phyloP scores from a whole-genome alignment of 1,140 invertebrate species.

The Drosophila arizonae region DNA sequence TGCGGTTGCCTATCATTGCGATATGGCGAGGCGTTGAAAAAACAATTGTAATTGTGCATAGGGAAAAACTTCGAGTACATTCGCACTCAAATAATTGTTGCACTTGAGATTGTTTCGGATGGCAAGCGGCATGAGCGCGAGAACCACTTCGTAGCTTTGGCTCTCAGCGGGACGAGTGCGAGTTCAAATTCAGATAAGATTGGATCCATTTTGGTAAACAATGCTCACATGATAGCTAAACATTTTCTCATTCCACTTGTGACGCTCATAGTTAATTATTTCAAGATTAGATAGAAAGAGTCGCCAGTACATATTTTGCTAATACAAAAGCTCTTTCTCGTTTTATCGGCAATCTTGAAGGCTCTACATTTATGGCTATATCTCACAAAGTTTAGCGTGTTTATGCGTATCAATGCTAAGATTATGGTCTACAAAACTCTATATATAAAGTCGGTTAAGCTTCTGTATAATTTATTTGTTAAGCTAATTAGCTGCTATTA shows the following conservation, averaged over 20 bases:
- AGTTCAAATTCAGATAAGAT: background rate
- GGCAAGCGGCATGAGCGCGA: background rate
- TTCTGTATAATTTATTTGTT: background rate
- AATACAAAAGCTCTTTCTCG: background rate
- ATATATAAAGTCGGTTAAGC: background rate
- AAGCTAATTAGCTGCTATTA: background rate
- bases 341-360: background rate
- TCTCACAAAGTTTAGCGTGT: too few relatives aligned
- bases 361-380: background rate
- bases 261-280: background rate
- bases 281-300: background rate
- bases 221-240: background rate
- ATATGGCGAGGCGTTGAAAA: constrained; percentile 24
- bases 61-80: constrained; percentile 6
- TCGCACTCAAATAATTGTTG: constrained; percentile 16
- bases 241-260: background rate
- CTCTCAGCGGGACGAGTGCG: background rate
- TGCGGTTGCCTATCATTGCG: constrained; percentile 26
- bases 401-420: too few relatives aligned
- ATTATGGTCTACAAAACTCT: background rate
- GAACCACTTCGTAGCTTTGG: background rate
- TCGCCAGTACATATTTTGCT: background rate
- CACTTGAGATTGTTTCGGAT: constrained; percentile 17
- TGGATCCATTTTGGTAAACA: background rate
- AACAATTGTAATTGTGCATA: constrained; percentile 30